Evolutionary conservation across 2,888 invertebrate species (phyloP).

Genomic region (Creontiades dilutus): DNA sequence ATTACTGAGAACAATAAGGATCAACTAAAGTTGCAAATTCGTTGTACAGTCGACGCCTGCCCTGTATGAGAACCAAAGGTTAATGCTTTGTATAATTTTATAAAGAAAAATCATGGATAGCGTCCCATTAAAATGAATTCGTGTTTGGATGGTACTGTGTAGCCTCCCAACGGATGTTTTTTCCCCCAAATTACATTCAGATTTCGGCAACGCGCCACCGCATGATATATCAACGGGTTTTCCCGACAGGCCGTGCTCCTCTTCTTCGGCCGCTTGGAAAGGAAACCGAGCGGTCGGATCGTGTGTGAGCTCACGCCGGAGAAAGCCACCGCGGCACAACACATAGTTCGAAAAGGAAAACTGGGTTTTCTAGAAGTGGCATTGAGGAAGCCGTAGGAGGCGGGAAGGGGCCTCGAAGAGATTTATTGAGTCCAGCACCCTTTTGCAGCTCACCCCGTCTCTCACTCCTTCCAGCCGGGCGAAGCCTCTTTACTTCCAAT

Average conservation of each 20-base stretch:
- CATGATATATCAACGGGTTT: neutral
- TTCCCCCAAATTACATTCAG: neutral
- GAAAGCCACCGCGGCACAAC: neutral
- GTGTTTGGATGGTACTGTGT: too few species aligned
- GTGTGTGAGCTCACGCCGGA: neutral
- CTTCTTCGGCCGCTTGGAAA: too few species aligned
- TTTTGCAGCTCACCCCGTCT: neutral
- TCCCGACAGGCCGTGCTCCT: neutral
- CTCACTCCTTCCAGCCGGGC: constrained; percentile 11
- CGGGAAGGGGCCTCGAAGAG: neutral
- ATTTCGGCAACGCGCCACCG: neutral
- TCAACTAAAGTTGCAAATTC: too few species aligned
- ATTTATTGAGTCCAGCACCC: constrained; percentile 58
- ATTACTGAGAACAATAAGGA: too few species aligned
- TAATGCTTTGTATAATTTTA: too few species aligned
- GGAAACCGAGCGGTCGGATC: too few species aligned
- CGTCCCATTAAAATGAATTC: too few species aligned
- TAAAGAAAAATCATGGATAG: too few species aligned
- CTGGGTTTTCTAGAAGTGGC: constrained; percentile 45
- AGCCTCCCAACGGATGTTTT: too few species aligned
- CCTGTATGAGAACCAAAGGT: too few species aligned
- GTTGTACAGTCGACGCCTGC: too few species aligned
- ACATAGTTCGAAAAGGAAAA: constrained; percentile 6
- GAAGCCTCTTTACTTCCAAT: constrained; percentile 33
- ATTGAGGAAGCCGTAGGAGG: constrained; percentile 17